A percentile compares a stretch with the other conserved stretches of the same genome.
phyloP scores from a whole-genome alignment of 2,888 invertebrate species.

The Lycia hirtaria region DNA sequence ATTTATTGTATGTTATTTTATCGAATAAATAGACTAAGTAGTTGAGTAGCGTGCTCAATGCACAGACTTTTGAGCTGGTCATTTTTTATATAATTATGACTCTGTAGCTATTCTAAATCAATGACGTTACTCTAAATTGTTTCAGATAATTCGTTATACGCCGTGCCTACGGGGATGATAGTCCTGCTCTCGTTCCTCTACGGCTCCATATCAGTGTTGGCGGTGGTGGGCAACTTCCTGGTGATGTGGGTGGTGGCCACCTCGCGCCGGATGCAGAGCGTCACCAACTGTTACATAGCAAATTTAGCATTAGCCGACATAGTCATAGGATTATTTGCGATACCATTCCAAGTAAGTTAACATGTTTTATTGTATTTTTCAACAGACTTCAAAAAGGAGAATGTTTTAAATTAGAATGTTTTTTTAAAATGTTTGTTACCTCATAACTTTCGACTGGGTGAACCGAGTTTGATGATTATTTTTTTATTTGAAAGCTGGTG shows the following conservation, averaged over 20 bases:
- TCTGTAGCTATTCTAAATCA: too few relatives aligned
- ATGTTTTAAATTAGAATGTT: too few relatives aligned
- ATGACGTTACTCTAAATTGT: conserved; percentile 49
- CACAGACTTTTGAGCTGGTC: too few relatives aligned
- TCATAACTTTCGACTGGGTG: too few relatives aligned
- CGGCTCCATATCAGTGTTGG: conserved; percentile 92
- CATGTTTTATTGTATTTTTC: not conserved
- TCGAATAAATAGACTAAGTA: too few relatives aligned
- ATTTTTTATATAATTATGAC: too few relatives aligned
- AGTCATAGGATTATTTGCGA: conserved; percentile 93
- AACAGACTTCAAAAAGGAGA: not conserved
- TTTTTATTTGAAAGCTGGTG: too few relatives aligned
- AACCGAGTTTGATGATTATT: too few relatives aligned
- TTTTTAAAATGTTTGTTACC: too few relatives aligned
- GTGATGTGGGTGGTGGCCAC: conserved; percentile 94
- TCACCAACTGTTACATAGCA: conserved; percentile 94
- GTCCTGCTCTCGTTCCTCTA: conserved; percentile 91
- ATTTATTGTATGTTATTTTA: too few relatives aligned
- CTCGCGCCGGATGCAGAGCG: conserved; percentile 91
- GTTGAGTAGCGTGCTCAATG: too few relatives aligned
- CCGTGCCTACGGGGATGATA: conserved; percentile 90
- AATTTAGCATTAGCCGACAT: conserved; percentile 95
- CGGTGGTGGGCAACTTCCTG: conserved; percentile 93
- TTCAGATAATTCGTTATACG: conserved; percentile 88
- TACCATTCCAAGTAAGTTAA: conserved; percentile 88